phyloP scores from a whole-genome alignment of 2,113 vertebrate genomes.

The Chionomys nivalis region DNA sequence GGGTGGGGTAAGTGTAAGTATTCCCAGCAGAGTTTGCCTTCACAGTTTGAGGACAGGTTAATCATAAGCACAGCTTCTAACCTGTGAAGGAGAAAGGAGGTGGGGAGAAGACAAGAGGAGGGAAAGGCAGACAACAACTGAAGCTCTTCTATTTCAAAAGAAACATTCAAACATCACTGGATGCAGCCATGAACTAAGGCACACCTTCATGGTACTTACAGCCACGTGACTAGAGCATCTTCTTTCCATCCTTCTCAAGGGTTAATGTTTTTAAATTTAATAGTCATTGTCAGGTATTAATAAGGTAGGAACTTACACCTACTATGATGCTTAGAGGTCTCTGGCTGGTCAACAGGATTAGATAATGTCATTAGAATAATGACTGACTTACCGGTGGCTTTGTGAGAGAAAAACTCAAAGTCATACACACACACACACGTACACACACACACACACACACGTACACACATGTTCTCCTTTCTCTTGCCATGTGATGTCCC shows the following conservation, averaged over 20 bases:
- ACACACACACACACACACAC: not conserved
- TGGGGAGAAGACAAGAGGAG: not conserved
- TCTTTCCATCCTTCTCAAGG: too few species aligned
- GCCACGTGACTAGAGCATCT: not conserved
- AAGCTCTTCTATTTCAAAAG: not conserved
- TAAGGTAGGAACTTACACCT: not conserved
- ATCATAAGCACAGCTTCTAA: not conserved
- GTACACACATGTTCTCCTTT: not conserved
- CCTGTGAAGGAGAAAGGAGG: not conserved
- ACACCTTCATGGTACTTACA: fast-evolving
- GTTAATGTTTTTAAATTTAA: not conserved
- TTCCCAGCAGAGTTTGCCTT: not conserved
- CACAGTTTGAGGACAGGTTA: not conserved
- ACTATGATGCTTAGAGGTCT: not conserved
- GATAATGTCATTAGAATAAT: not conserved
- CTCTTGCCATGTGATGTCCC: not conserved
- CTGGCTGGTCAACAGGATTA: not conserved
- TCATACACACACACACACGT: not conserved
- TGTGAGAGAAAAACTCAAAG: not conserved
- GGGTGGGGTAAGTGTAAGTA: not conserved
- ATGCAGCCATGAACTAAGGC: not conserved
- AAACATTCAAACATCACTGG: too few species aligned
- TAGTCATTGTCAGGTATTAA: not conserved
- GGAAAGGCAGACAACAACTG: too few species aligned
- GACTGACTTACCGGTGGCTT: not conserved